These are phyloP conservation scores for Dendrolimus kikuchii DNA, from an alignment of 1,140 invertebrate species.

Conservation along the genomic window DNA sequence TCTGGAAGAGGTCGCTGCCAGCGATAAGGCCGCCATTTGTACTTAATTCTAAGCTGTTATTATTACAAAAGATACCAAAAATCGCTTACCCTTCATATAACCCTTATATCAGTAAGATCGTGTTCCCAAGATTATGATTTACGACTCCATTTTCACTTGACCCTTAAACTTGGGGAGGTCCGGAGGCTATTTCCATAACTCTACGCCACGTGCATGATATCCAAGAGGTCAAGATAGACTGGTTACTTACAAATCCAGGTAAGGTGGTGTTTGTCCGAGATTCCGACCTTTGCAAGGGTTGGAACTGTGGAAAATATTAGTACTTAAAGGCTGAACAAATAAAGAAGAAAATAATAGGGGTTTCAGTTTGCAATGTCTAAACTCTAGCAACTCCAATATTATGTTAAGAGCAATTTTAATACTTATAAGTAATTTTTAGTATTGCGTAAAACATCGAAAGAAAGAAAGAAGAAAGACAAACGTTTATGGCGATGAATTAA, in stretches of 20 bases:
- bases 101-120: background rate
- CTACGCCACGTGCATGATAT: background rate
- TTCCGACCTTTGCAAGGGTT: background rate
- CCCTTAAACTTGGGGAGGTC: background rate
- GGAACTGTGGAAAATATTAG: conserved; percentile 6
- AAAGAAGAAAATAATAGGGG: no score
- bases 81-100: conserved; percentile 1
- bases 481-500: no score
- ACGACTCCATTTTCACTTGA: background rate
- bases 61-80: background rate
- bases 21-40: no score
- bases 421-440: no score
- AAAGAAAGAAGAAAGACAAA: no score
- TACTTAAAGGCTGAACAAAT: background rate
- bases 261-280: background rate
- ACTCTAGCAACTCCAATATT: no score
- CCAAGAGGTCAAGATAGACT: background rate
- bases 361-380: no score
- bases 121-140: background rate
- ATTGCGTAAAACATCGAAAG: no score
- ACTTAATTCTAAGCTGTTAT: background rate
- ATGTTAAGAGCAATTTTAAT: no score
- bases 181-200: background rate
- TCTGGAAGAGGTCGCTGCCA: no score
- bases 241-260: background rate